Conservation (phyloP, 2,888 invertebrate species). For the Spodoptera exigua region DNA sequence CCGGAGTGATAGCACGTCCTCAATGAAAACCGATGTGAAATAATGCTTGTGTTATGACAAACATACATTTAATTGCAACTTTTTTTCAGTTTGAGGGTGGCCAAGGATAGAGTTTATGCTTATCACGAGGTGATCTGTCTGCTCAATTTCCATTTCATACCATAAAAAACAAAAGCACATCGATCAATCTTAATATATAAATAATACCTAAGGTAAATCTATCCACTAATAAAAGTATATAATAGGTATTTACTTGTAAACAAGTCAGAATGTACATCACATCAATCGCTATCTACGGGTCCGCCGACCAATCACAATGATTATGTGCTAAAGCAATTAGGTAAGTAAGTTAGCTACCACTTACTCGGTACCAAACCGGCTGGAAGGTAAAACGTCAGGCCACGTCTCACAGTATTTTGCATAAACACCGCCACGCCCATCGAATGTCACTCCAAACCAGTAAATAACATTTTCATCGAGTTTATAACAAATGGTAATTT, state of each 20-base stretch:
- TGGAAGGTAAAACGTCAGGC: constrained; percentile 53
- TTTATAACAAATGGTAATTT: constrained; percentile 66
- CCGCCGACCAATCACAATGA: constrained; percentile 72
- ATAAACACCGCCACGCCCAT: constrained; percentile 79
- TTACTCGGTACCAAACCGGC: constrained; percentile 63
- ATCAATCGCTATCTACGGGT: constrained; percentile 30
- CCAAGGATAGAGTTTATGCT: too few relatives aligned
- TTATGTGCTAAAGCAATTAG: constrained; percentile 75
- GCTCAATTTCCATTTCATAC: too few relatives aligned
- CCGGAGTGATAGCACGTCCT: too few relatives aligned
- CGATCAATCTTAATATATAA: too few relatives aligned
- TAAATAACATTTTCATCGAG: constrained; percentile 60
- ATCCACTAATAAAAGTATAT: neutral
- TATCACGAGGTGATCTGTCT: too few relatives aligned
- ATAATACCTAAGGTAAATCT: too few relatives aligned
- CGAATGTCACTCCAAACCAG: constrained; percentile 68
- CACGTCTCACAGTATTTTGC: constrained; percentile 66
- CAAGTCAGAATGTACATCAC: constrained; percentile 26
- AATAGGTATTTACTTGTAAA: constrained; percentile 29
- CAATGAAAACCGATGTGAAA: too few relatives aligned
- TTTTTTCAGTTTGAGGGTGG: too few relatives aligned
- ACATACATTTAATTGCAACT: too few relatives aligned
- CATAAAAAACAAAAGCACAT: too few relatives aligned
- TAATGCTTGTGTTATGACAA: too few relatives aligned
- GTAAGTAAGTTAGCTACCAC: constrained; percentile 70